Evolutionary conservation across 2,888 invertebrate genomes (phyloP), one percentile per base, ranked within the genome.

Genomic region (Chrysopilus asiliformis): DNA sequence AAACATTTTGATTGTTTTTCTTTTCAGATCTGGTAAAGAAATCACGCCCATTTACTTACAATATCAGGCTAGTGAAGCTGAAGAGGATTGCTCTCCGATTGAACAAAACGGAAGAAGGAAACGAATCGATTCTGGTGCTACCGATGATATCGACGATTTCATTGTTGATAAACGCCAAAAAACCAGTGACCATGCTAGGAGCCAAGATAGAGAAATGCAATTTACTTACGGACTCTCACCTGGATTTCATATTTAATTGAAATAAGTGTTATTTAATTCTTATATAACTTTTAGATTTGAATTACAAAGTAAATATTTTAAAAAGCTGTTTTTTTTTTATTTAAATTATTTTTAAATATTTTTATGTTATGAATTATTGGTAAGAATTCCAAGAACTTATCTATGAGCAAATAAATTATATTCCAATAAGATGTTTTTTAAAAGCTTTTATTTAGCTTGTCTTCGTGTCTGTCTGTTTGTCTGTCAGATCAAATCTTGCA

Each of bases 41-140:
- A 64, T 71, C 45, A 37, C 45, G 22, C 55, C 66, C 10, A 51
- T 67, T 33, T 70, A 73, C 51, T 53, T 68, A 30, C 61, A 68
- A 36, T 72, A 70, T 51, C 59, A 66, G 46, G 60, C 65, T n/a
- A 52, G 50, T 34, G 49, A 51, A 22, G 52, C 49, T 13, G 57
- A 60, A 27, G 45, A 49, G 25, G 55, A 57, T 27, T 25, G 15
- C 7, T 4, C 4, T 10, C 14, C 4, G 14, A 10, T 14, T 4
- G 20, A 35, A 5, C 7, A 12, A 18, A 34, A 27, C 15, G 9
- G 18, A 20, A 19, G 37, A 13, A 16, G 39, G 44, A 44, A 42
- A 40, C 37, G 39, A 32, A 34, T 38, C 24, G 9, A 43, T 27
- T 30, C 30, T 12, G 33, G 16, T 19, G 29, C 22, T 9, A 55